Conservation (phyloP, 2,113 vertebrate genomes). For the Serilophus lunatus region DNA sequence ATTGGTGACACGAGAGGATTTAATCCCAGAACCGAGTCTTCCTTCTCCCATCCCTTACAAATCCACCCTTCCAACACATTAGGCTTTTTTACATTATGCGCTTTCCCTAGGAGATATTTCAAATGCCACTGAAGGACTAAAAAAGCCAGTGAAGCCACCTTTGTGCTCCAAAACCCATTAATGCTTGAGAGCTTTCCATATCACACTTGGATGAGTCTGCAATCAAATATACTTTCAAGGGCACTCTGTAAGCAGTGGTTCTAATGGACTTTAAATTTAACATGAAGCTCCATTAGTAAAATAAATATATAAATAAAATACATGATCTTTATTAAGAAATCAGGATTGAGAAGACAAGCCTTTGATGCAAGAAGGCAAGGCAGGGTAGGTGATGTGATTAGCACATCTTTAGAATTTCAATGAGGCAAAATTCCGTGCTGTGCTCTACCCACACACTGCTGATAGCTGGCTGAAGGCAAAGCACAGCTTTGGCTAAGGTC, state of each 20-base stretch:
- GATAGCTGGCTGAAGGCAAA: background rate
- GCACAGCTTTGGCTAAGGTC: background rate
- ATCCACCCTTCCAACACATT: background rate
- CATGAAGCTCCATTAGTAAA: constrained; percentile 46
- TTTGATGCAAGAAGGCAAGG: constrained; percentile 38
- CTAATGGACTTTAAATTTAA: constrained; percentile 59
- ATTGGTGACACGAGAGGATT: background rate
- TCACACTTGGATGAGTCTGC: background rate
- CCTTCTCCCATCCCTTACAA: background rate
- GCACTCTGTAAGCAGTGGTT: background rate
- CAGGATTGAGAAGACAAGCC: background rate
- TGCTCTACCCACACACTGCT: background rate
- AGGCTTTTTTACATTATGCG: background rate
- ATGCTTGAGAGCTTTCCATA: background rate
- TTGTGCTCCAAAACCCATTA: constrained; percentile 22
- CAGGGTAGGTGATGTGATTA: background rate
- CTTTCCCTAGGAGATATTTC: background rate
- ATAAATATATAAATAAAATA: constrained; percentile 46
- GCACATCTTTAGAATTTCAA: constrained; percentile 9
- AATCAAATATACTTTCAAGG: constrained; percentile 31
- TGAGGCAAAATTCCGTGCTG: background rate
- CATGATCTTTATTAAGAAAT: constrained; percentile 38
- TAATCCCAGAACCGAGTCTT: background rate
- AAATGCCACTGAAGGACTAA: background rate
- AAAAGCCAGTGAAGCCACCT: background rate